Evolutionary conservation across 1,140 invertebrate species (phyloP).

Genomic region (Habropoda laboriosa): DNA sequence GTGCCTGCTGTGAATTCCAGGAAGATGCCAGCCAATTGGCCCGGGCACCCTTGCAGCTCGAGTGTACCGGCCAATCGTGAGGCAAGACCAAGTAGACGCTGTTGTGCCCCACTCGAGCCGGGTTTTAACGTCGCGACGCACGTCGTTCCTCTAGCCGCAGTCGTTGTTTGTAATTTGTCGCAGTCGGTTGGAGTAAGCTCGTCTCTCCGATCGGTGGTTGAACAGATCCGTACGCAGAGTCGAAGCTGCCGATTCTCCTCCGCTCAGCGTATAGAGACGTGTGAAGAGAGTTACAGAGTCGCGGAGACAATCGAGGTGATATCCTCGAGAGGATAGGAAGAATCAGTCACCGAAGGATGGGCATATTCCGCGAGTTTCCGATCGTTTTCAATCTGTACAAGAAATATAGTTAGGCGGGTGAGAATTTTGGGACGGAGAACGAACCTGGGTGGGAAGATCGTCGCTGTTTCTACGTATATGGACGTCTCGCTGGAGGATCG

Average conservation of each 20-base stretch:
- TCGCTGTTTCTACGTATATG: not conserved
- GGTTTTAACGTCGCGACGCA: not conserved
- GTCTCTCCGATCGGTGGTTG: no score
- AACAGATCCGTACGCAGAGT: no score
- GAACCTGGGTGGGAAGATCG: not conserved
- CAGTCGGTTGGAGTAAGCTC: no score
- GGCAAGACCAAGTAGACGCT: no score
- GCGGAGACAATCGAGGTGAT: no score
- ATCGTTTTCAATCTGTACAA: slow-evolving; percentile 75
- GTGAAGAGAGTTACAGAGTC: no score
- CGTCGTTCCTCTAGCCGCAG: not conserved
- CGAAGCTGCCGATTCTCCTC: no score
- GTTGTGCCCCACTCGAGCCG: slow-evolving; percentile 31
- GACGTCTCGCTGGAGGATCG: no score
- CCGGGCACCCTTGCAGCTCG: not conserved
- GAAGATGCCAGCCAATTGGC: slow-evolving; percentile 19
- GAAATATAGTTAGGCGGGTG: slow-evolving; percentile 72
- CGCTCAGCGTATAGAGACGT: no score
- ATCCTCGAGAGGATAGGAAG: no score
- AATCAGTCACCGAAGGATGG: slow-evolving; percentile 32
- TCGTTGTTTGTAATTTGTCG: slow-evolving; percentile 51
- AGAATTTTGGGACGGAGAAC: no score
- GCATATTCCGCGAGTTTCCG: slow-evolving; percentile 73
- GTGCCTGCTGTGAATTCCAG: not conserved
- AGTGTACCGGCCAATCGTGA: not conserved